Base-by-base conservation (phyloP, 2,113 vertebrate genomes). In the Sula dactylatra region DNA sequence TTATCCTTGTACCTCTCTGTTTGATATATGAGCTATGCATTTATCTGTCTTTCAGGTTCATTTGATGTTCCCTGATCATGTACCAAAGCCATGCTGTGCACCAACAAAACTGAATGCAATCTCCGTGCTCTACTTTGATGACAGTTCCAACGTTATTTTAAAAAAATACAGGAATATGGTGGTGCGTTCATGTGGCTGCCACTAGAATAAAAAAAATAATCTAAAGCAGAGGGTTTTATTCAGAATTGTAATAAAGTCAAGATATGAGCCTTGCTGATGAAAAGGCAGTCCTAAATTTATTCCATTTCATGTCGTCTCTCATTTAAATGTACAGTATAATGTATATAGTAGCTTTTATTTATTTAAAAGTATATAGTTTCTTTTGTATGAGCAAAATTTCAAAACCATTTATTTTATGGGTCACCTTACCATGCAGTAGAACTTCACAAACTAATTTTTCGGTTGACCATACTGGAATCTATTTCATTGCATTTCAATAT, bases 91-190 rank as follows among this genome's bases (percentile, higher is more conserved):
- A 29, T 99, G 99, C 96, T 99, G 99, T 85, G 99, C 99, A 82
- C 99, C 99, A 59, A 99, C 99, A 96, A 99, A 99, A 97, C 98
- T 99, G 97, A 99, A 99, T 5, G 99, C 99, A 71, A 99, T 99
- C 97, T 99, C 99, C n/a, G 99, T 99, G 66, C 98, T 99, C 66
- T 99, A 99, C 97, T 99, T 99, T 97, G 99, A 99, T 91, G 99
- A 99, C 97, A 99, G 99, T 96, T 99, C 99, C 91, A 99, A 99
- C 52, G 99, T 99, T 77, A 99, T 99, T 98, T 98, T 99, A 97
- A 99, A 99, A 98, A 99, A 99, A 97, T 99, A 99, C 87, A 99
- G 99, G 97, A 99, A 99, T 96, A 99, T 99, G 99, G 99, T 99
- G 32, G 99, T 99, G 40, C 98, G 99, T 85, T 99, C 99, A 49